phyloP scores from a whole-genome alignment of 2,888 invertebrate species.

The Auanema freiburgensis region DNA sequence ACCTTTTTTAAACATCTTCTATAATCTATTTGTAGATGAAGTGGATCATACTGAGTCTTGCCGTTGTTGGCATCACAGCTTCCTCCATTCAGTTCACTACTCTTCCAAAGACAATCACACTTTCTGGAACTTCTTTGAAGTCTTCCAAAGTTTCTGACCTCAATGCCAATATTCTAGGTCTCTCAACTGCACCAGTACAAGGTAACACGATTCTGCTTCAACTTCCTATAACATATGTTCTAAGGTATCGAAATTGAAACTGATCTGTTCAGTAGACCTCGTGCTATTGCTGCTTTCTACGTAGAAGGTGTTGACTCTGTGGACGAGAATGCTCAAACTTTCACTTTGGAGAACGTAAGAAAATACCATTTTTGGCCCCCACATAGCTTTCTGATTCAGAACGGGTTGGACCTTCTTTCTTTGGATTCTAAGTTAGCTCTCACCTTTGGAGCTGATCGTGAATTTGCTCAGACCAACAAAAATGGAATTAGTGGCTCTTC shows the following conservation, averaged over 20 bases:
- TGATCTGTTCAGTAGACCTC: constrained; percentile 37
- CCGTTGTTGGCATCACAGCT: no score
- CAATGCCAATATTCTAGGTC: constrained; percentile 39
- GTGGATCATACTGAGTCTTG: no score
- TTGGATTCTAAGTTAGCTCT: constrained; percentile 34
- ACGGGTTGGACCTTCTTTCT: constrained; percentile 27
- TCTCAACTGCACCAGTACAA: constrained; percentile 30
- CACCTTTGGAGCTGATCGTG: constrained; percentile 35
- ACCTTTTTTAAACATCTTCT: no score
- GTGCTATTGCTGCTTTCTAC: constrained; percentile 34
- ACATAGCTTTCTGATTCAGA: constrained; percentile 10
- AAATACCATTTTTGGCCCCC: background rate
- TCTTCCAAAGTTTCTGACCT: constrained; percentile 30
- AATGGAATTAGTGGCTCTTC: constrained; percentile 38
- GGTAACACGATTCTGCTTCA: no score
- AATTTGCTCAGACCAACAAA: constrained; percentile 28
- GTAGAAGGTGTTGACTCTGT: constrained; percentile 29
- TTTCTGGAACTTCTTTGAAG: constrained; percentile 27
- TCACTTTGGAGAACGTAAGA: constrained; percentile 22
- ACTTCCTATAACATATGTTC: no score
- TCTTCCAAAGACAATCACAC: constrained; percentile 29
- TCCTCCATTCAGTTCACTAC: constrained; percentile 29
- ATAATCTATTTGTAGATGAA: no score
- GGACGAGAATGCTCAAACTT: constrained; percentile 24
- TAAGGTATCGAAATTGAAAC: constrained; percentile 31